Percentiles rank a stretch among this genome's conserved stretches.
Conservation (phyloP, 2,113 vertebrate species). For the Riparia riparia region DNA sequence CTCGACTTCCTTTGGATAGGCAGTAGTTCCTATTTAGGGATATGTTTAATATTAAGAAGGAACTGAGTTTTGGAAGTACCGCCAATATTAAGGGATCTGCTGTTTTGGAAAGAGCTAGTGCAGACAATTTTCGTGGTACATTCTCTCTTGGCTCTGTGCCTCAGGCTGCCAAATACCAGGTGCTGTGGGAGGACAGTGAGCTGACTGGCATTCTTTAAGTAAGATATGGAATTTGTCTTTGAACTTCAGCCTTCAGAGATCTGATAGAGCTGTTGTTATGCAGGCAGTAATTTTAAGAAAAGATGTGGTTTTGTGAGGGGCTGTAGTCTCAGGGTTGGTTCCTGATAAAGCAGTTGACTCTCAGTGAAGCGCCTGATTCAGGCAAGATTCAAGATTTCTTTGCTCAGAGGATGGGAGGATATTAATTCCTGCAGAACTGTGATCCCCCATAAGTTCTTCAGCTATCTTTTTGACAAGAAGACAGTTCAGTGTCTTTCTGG, state of each 20-base stretch:
- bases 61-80: background rate
- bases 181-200: background rate
- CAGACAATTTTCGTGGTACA: background rate
- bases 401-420: background rate
- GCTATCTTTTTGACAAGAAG: background rate
- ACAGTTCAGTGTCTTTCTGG: background rate
- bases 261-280: background rate
- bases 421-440: background rate
- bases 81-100: background rate
- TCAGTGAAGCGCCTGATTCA: background rate
- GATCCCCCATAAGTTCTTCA: background rate
- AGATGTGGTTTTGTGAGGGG: background rate
- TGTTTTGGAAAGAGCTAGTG: background rate
- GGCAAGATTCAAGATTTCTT: background rate
- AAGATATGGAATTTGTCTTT: background rate
- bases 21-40: background rate
- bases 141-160: background rate
- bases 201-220: accelerated
- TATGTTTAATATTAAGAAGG: background rate
- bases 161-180: background rate
- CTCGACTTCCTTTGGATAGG: background rate
- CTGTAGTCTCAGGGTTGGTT: background rate
- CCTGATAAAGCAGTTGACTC: background rate
- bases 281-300: background rate
- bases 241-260: background rate